phyloP scores from a whole-genome alignment of 2,888 invertebrate species.

The Brachyptera putata region DNA sequence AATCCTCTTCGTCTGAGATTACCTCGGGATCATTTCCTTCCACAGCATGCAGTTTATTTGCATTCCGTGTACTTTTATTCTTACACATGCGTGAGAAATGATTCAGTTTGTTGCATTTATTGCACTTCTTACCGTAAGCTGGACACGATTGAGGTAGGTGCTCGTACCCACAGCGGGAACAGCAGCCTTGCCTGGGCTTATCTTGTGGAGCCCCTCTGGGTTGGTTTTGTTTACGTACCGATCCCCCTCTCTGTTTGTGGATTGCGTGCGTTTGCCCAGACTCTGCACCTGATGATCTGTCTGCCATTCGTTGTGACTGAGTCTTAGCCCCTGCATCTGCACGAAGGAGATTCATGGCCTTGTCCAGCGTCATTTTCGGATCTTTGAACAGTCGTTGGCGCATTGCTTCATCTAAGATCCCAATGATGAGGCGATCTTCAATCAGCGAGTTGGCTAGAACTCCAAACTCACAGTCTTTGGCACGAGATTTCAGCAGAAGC shows the following conservation, averaged over 20 bases:
- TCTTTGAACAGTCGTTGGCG: neutral
- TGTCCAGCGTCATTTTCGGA: neutral
- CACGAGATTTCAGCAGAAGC: neutral
- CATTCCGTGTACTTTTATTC: neutral
- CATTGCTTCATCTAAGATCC: neutral
- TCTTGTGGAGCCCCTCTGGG: neutral
- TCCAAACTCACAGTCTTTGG: neutral
- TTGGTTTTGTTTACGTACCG: neutral
- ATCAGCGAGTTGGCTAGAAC: neutral
- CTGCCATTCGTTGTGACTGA: neutral
- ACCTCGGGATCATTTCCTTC: too few relatives aligned
- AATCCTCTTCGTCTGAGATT: too few relatives aligned
- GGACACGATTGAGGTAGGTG: neutral
- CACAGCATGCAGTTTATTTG: too few relatives aligned
- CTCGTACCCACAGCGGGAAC: neutral
- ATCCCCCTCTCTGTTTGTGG: neutral
- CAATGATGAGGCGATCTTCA: neutral
- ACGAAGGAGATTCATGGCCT: neutral
- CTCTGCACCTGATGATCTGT: neutral
- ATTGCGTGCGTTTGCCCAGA: neutral
- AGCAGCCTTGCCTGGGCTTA: neutral
- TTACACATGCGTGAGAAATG: slow-evolving; percentile 35
- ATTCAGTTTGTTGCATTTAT: neutral
- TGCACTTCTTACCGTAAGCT: neutral
- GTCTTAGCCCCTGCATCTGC: neutral